phyloP scores from a whole-genome alignment of 2,113 vertebrate species.

The Ailuropoda melanoleuca region DNA sequence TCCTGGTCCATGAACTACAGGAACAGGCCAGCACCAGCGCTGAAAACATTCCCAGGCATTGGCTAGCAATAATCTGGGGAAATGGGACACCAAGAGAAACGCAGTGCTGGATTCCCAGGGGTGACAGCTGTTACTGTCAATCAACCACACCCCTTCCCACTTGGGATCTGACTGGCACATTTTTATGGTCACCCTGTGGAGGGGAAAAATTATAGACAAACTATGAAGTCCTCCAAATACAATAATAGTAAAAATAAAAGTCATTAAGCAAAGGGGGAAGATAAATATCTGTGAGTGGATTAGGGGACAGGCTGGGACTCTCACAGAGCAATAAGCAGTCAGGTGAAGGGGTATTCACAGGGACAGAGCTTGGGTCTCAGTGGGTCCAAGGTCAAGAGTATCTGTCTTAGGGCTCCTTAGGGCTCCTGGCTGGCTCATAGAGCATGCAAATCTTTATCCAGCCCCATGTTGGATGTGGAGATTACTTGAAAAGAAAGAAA shows the following conservation, averaged over 20 bases:
- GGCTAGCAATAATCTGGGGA: not conserved
- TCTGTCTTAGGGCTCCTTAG: not conserved
- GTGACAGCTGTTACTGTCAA: too few species aligned
- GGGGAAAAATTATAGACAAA: not conserved
- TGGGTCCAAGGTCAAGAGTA: not conserved
- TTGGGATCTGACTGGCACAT: not conserved
- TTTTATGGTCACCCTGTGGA: not conserved
- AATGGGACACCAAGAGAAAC: not conserved
- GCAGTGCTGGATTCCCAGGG: not conserved
- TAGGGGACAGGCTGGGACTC: accelerated
- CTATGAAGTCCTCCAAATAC: not conserved
- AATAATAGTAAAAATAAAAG: not conserved
- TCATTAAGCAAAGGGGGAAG: not conserved
- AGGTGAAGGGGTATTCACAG: not conserved
- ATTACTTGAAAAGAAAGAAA: not conserved
- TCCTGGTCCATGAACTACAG: not conserved
- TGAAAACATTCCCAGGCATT: accelerated
- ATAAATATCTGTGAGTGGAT: not conserved
- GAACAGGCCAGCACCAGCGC: not conserved
- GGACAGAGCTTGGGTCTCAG: accelerated
- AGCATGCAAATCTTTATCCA: not conserved
- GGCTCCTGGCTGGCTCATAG: not conserved
- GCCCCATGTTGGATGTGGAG: not conserved
- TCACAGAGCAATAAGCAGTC: not conserved
- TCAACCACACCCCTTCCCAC: not conserved